These are phyloP conservation scores for Fulmarus glacialis DNA, from an alignment of 2,113 vertebrate species.

Conservation along the genomic window DNA sequence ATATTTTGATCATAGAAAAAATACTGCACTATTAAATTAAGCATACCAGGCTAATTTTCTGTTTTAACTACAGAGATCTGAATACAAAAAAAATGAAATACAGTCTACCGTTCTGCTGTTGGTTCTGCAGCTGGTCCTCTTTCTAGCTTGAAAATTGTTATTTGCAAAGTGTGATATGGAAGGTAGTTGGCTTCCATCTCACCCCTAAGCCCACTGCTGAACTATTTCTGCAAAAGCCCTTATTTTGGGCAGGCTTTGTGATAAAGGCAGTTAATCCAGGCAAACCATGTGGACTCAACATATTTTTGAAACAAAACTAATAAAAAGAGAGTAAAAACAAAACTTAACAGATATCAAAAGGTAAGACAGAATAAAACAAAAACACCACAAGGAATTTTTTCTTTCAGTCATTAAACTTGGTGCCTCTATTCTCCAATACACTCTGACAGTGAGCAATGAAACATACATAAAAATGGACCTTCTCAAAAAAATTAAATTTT, in stretches of 20 bases:
- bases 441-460: not conserved
- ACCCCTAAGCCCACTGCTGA: not conserved
- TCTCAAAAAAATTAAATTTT: not conserved
- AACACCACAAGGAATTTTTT: not conserved
- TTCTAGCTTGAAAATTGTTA: not conserved
- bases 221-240: not conserved
- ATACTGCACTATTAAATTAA: not conserved
- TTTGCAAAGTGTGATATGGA: not conserved
- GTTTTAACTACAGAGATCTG: not conserved
- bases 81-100: not conserved
- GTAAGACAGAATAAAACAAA: not conserved
- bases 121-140: not conserved
- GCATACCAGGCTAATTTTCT: not conserved
- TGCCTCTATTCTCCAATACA: not conserved
- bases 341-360: not conserved
- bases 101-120: not conserved
- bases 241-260: not conserved
- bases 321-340: not conserved
- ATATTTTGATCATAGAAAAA: not conserved
- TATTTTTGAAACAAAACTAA: not conserved
- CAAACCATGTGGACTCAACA: not conserved
- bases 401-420: not conserved
- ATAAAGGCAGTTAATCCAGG: not conserved
- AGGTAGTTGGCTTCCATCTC: not conserved
- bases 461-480: not conserved